Conservation (phyloP, 2,113 vertebrate species). For the Suricata suricatta region DNA sequence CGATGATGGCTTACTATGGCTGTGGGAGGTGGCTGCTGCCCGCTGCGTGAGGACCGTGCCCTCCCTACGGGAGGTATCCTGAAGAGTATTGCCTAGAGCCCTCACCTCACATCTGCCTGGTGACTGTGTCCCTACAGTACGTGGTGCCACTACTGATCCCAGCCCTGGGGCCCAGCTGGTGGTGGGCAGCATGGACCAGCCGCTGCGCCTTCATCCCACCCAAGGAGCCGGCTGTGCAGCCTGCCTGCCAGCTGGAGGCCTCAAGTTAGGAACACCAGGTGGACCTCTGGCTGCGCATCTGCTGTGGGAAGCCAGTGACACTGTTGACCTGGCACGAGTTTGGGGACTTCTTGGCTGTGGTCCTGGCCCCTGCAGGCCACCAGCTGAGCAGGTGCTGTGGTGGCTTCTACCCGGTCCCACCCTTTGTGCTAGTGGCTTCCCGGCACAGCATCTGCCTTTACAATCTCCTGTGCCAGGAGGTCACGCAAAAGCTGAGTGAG, state of each 20-base stretch:
- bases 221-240: constrained; percentile 81
- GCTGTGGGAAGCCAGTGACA: constrained; percentile 82
- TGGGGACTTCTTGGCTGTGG: constrained; percentile 93
- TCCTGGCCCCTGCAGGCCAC: constrained; percentile 88
- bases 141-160: constrained; percentile 89
- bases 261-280: constrained; percentile 78
- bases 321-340: constrained; percentile 94
- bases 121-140: constrained; percentile 88
- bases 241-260: constrained; percentile 83
- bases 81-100: constrained; percentile 92
- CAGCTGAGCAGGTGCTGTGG: constrained; percentile 91
- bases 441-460: constrained; percentile 93
- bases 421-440: constrained; percentile 94
- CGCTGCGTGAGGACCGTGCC: constrained; percentile 89
- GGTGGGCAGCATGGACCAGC: constrained; percentile 85
- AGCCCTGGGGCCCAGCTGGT: constrained; percentile 88
- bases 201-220: constrained; percentile 81
- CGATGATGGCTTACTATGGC: constrained; percentile 88
- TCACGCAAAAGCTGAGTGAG: constrained; percentile 94
- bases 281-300: constrained; percentile 86
- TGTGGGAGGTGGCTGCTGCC: constrained; percentile 93
- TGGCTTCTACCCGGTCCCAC: constrained; percentile 93
- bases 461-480: constrained; percentile 96
- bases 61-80: constrained; percentile 84
- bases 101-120: constrained; percentile 88